Evolutionary conservation across 2,888 invertebrate species (phyloP).

Genomic region (Laspeyria flexula): DNA sequence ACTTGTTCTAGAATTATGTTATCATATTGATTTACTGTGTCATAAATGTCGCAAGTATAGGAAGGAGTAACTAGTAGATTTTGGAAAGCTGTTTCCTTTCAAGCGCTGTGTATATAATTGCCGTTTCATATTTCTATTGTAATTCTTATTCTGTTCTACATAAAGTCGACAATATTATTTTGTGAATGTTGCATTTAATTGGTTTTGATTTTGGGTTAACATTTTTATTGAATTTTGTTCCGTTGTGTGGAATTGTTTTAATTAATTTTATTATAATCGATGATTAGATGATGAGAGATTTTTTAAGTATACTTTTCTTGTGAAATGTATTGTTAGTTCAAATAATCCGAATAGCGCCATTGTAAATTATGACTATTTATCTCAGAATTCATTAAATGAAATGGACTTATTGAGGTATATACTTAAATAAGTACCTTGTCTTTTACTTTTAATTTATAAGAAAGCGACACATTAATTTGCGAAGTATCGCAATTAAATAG

Average conservation of each 20-base stretch:
- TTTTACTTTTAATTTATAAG: no score
- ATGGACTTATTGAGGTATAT: no score
- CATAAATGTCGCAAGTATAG: conserved; percentile 37
- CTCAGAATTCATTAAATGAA: no score
- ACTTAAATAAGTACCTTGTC: no score
- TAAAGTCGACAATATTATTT: conserved; percentile 14
- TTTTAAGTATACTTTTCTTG: no score
- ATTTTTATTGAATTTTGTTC: conserved; percentile 58
- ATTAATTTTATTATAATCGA: conserved; percentile 13
- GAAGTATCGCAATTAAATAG: no score
- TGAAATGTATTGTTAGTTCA: no score
- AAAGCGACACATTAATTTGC: no score
- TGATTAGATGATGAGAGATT: not conserved
- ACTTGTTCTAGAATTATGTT: conserved; percentile 42
- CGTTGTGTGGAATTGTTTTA: conserved; percentile 41
- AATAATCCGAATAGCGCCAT: no score
- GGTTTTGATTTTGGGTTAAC: conserved; percentile 40
- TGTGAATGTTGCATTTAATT: not conserved
- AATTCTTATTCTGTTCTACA: conserved; percentile 13
- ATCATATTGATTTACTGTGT: conserved; percentile 40
- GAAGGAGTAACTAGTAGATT: conserved; percentile 54
- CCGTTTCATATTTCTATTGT: conserved; percentile 15
- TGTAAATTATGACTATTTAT: no score
- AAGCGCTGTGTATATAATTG: conserved; percentile 15
- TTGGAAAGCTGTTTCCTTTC: conserved; percentile 58